A percentile compares a stretch with the other conserved stretches of the same genome.
These are phyloP conservation scores for Strongylocentrotus purpuratus DNA, from an alignment of 35 echinoderm and acorn worm genomes.

Conservation along the genomic window DNA sequence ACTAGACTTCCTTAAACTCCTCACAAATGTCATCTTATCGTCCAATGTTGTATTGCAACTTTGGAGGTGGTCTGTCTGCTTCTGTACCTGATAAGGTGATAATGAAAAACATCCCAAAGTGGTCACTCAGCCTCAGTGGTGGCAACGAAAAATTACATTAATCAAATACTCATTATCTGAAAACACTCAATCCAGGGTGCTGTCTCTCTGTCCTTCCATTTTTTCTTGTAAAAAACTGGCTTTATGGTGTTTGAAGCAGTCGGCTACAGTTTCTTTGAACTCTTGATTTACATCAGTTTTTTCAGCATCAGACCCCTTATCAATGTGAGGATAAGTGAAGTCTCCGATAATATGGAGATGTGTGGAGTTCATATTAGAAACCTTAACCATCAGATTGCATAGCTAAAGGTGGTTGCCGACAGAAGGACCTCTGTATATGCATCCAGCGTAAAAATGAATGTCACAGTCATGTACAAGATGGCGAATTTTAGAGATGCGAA, in stretches of 20 bases:
- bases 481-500: background rate
- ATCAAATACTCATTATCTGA: background rate
- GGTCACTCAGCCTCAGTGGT: background rate
- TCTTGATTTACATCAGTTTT: background rate
- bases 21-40: too few relatives aligned
- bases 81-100: background rate
- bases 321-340: background rate
- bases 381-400: background rate
- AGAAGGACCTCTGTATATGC: conserved; percentile 32
- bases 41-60: background rate
- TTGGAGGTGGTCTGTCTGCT: background rate
- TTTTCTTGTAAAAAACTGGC: background rate
- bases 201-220: background rate
- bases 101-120: background rate
- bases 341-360: background rate
- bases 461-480: background rate
- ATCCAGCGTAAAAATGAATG: background rate
- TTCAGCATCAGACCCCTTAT: background rate
- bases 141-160: background rate
- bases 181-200: conserved; percentile 10
- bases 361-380: too few relatives aligned
- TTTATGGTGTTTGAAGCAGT: background rate
- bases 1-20: too few relatives aligned
- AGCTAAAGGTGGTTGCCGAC: background rate
- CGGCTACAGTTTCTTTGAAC: background rate